These are phyloP conservation scores for Gallinago solitaria DNA, from an alignment of 2,797 vertebrate genomes.

Conservation along the genomic window DNA sequence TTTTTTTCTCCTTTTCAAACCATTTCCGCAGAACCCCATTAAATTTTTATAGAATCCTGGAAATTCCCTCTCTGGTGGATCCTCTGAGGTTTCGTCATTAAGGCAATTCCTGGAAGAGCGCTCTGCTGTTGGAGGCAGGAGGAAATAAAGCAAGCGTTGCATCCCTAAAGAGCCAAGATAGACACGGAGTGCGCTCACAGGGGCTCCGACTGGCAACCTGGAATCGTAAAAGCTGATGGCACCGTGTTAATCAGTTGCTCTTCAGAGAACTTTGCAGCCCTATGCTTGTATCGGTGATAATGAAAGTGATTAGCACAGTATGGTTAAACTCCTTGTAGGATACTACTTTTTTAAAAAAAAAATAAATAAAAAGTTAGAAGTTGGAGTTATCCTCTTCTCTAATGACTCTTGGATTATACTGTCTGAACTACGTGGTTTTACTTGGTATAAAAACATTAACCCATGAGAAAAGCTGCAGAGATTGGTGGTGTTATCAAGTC, in stretches of 20 bases:
- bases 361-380: not conserved
- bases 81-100: not conserved
- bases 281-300: not conserved
- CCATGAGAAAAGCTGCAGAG: not conserved
- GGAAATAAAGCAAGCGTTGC: not conserved
- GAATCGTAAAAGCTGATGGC: constrained; percentile 2
- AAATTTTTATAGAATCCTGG: not conserved
- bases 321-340: not conserved
- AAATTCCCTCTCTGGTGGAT: constrained; percentile 4
- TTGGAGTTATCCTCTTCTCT: not conserved
- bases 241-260: not conserved
- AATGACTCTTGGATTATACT: not conserved
- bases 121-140: not conserved
- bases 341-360: not conserved
- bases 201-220: not conserved
- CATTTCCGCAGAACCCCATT: not conserved
- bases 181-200: not conserved
- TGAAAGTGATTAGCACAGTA: not conserved
- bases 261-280: constrained; percentile 23
- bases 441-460: not conserved
- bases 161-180: not conserved
- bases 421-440: not conserved
- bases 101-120: not conserved
- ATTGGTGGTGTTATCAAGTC: not conserved
- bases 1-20: not conserved